These are phyloP conservation scores for Tringa solitaria DNA, from an alignment of 2,113 vertebrate genomes.

Conservation along the genomic window DNA sequence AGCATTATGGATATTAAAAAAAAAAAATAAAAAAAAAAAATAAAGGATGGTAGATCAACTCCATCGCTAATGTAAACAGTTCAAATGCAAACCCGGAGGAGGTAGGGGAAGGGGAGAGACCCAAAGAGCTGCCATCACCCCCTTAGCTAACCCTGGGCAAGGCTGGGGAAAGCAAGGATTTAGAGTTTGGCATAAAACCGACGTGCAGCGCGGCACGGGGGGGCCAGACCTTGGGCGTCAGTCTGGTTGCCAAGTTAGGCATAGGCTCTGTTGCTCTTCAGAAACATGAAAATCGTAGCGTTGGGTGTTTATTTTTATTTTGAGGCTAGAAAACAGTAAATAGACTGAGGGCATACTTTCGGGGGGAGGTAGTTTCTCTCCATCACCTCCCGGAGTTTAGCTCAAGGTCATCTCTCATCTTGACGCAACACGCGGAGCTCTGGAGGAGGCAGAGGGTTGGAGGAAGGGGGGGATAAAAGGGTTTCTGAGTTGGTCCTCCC, in stretches of 20 bases:
- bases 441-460: conserved; percentile 62
- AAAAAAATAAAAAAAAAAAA: background rate
- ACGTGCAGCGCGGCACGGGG: background rate
- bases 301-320: background rate
- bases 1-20: conserved; percentile 68
- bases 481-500: conserved; percentile 69
- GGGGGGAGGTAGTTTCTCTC: conserved; percentile 31
- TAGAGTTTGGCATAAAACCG: background rate
- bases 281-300: background rate
- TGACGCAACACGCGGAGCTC: conserved; percentile 52
- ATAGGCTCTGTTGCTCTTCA: background rate
- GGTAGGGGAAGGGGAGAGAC: background rate
- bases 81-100: background rate
- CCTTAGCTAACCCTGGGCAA: conserved; percentile 17
- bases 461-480: conserved; percentile 77
- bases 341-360: background rate
- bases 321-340: conserved; percentile 39
- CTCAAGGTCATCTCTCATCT: conserved; percentile 71
- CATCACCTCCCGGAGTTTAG: conserved; percentile 60
- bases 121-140: background rate
- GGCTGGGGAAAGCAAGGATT: conserved; percentile 16
- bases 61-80: conserved; percentile 66
- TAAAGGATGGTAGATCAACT: conserved; percentile 67
- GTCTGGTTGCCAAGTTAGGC: background rate
- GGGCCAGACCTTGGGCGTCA: background rate